Evolutionary conservation across 35 echinoderm and acorn worm genomes (phyloP).

Genomic region (Strongylocentrotus purpuratus): DNA sequence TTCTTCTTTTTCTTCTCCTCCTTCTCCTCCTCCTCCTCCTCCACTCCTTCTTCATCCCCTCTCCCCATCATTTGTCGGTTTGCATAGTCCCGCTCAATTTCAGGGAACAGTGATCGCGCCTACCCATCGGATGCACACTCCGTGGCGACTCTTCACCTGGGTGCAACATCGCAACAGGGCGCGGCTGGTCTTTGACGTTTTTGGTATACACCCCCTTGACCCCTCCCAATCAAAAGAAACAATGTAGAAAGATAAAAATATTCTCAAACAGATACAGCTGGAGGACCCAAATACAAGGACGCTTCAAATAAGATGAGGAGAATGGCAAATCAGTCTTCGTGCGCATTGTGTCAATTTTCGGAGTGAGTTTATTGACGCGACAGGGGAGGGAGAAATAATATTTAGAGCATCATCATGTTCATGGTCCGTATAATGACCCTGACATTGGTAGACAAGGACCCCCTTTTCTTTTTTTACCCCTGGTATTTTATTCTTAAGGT

Average conservation of each 20-base stretch:
- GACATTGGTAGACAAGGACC: neutral
- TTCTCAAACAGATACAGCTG: neutral
- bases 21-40: neutral
- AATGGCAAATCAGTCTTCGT: neutral
- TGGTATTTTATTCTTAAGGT: neutral
- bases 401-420: neutral
- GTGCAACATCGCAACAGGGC: neutral
- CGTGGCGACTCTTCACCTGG: neutral
- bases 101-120: constrained; percentile 28
- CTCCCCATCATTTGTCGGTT: neutral
- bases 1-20: too few relatives aligned
- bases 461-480: neutral
- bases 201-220: neutral
- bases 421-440: constrained; percentile 17
- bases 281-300: neutral
- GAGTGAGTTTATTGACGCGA: neutral
- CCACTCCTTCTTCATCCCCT: neutral
- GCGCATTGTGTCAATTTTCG: constrained; percentile 5
- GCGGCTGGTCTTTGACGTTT: constrained; percentile 13
- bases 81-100: constrained; percentile 30
- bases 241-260: neutral
- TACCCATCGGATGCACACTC: neutral
- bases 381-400: constrained; percentile 28
- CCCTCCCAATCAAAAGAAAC: neutral
- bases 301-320: neutral